phyloP scores from a whole-genome alignment of 2,113 vertebrate genomes.

The Otis tarda region DNA sequence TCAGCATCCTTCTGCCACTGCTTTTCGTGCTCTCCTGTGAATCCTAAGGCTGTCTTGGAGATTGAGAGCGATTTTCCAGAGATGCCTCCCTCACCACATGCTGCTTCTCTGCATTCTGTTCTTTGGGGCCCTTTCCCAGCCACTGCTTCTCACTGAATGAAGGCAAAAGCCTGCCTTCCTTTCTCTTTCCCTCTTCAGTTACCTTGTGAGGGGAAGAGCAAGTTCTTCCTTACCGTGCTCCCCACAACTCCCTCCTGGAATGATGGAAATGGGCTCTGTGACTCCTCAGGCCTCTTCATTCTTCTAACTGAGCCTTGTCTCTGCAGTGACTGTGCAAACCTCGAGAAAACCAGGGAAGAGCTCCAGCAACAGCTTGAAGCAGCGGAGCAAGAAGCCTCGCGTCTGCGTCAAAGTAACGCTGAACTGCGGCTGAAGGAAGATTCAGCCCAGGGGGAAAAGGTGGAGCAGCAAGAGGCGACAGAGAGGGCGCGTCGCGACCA shows the following conservation, averaged over 20 bases:
- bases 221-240: neutral
- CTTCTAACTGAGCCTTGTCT: neutral
- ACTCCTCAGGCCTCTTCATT: neutral
- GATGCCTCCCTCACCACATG: rapidly evolving
- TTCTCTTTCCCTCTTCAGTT: neutral
- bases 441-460: constrained; percentile 51
- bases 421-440: constrained; percentile 73
- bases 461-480: constrained; percentile 61
- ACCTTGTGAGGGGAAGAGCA: neutral
- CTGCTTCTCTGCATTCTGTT: neutral
- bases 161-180: neutral
- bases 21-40: neutral
- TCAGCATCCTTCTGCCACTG: neutral
- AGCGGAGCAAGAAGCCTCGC: constrained; percentile 56
- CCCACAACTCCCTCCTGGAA: neutral
- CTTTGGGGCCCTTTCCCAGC: neutral
- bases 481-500: constrained; percentile 19
- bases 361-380: constrained; percentile 64
- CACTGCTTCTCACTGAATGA: neutral
- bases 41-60: neutral
- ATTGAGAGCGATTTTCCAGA: neutral
- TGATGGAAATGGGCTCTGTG: neutral
- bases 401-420: constrained; percentile 58
- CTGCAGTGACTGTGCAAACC: constrained; percentile 41
- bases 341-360: constrained; percentile 58